A percentile compares a stretch with the other conserved stretches of the same genome.
phyloP scores from a whole-genome alignment of 2,113 vertebrate genomes.

The Chloebia gouldiae region DNA sequence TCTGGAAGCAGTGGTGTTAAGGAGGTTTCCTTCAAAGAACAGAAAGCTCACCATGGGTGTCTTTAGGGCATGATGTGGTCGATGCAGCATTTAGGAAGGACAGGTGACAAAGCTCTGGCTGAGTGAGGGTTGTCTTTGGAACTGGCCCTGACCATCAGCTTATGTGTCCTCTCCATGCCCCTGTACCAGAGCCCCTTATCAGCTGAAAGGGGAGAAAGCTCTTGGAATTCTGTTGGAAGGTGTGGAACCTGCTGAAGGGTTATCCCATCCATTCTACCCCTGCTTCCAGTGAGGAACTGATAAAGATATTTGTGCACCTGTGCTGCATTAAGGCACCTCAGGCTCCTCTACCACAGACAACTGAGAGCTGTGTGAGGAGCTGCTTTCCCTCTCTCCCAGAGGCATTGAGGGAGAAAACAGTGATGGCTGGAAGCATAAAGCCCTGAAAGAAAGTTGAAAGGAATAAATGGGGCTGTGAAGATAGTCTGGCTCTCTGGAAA shows the following conservation, averaged over 20 bases:
- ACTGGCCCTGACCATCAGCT: neutral
- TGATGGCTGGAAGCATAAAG: neutral
- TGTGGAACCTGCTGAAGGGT: neutral
- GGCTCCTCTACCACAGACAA: neutral
- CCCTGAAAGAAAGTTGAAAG: neutral
- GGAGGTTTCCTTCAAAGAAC: neutral
- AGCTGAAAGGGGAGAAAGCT: neutral
- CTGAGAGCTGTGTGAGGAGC: neutral
- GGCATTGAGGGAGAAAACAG: neutral
- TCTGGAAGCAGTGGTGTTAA: neutral
- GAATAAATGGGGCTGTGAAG: neutral
- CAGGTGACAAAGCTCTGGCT: neutral
- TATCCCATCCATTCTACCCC: neutral
- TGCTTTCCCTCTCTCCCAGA: neutral
- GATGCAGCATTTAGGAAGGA: neutral
- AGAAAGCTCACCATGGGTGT: neutral
- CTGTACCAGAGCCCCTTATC: neutral
- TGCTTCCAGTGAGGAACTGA: neutral
- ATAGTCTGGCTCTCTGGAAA: neutral
- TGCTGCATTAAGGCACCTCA: neutral
- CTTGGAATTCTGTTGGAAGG: neutral
- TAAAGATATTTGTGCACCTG: neutral
- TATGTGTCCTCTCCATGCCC: rapidly evolving
- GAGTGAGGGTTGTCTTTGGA: neutral
- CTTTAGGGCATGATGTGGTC: neutral